Percentiles rank a stretch among this genome's conserved stretches.
These are phyloP conservation scores for Acanthaster planci DNA, from an alignment of 35 echinoderm and acorn worm genomes.

Conservation along the genomic window DNA sequence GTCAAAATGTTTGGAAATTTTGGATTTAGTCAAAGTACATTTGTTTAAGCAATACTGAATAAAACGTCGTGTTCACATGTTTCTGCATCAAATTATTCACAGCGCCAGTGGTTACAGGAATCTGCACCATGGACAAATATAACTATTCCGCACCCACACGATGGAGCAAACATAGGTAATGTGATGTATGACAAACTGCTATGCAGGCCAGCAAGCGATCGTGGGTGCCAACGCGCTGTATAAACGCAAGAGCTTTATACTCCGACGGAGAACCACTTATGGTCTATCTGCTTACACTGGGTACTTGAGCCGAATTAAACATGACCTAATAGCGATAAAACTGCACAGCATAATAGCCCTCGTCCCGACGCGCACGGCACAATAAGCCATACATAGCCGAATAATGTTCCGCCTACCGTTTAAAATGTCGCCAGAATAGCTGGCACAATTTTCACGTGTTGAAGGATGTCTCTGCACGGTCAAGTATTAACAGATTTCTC, in stretches of 20 bases:
- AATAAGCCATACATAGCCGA: too few relatives aligned
- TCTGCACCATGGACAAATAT: too few relatives aligned
- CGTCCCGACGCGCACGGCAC: too few relatives aligned
- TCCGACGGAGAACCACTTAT: slow-evolving; percentile 1
- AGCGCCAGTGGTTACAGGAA: too few relatives aligned
- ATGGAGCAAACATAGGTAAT: too few relatives aligned
- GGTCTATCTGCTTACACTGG: background rate
- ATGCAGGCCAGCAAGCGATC: background rate
- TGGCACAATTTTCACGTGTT: background rate
- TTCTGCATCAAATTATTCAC: too few relatives aligned
- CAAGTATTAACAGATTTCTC: slow-evolving; percentile 16
- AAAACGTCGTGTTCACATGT: too few relatives aligned
- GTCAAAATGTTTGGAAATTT: too few relatives aligned
- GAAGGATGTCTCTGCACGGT: background rate
- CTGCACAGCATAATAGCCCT: background rate
- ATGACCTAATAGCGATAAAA: slow-evolving; percentile 10
- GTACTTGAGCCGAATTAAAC: slow-evolving; percentile 24
- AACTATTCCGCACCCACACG: too few relatives aligned
- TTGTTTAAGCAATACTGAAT: too few relatives aligned
- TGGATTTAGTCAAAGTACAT: too few relatives aligned
- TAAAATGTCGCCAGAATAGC: background rate
- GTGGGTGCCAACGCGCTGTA: slow-evolving; percentile 3
- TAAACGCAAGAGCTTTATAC: slow-evolving; percentile 2
- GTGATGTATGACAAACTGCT: background rate
- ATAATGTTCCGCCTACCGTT: too few relatives aligned